Conservation (phyloP, 2,113 vertebrate species). For the Rhodinocichla rosea region DNA sequence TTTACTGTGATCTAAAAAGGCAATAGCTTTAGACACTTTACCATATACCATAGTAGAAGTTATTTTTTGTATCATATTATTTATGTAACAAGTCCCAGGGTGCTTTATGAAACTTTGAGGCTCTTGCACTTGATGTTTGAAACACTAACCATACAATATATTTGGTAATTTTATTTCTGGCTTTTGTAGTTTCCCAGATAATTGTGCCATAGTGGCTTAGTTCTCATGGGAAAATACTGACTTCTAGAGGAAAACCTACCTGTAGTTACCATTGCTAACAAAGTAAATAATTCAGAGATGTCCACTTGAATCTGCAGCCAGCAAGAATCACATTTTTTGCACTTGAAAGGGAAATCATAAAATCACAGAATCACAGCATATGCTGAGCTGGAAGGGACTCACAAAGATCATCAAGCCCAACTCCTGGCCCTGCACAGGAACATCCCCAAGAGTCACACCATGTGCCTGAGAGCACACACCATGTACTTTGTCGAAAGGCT, state of each 20-base stretch:
- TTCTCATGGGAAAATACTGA: neutral
- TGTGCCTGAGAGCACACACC: no score
- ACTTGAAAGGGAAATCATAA: neutral
- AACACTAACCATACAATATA: neutral
- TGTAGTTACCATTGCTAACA: neutral
- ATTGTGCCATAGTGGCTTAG: neutral
- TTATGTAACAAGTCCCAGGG: neutral
- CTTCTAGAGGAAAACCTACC: neutral
- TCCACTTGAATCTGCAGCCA: neutral
- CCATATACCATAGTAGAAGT: neutral
- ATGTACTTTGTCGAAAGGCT: neutral
- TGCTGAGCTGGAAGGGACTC: neutral
- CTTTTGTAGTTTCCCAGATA: neutral
- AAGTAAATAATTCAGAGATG: neutral
- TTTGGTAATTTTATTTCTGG: neutral
- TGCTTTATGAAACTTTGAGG: neutral
- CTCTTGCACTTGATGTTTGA: neutral
- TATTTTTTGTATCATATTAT: neutral
- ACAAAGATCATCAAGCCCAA: no score
- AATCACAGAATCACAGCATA: neutral
- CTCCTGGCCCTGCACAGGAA: neutral
- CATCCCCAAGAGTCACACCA: neutral
- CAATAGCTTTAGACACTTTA: neutral
- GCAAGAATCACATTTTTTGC: neutral
- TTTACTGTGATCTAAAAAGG: neutral